A percentile compares a stretch with the other conserved stretches of the same genome.
These are phyloP conservation scores for Hephaestus fuliginosus DNA, from an alignment of 2,797 vertebrate genomes.

Conservation along the genomic window DNA sequence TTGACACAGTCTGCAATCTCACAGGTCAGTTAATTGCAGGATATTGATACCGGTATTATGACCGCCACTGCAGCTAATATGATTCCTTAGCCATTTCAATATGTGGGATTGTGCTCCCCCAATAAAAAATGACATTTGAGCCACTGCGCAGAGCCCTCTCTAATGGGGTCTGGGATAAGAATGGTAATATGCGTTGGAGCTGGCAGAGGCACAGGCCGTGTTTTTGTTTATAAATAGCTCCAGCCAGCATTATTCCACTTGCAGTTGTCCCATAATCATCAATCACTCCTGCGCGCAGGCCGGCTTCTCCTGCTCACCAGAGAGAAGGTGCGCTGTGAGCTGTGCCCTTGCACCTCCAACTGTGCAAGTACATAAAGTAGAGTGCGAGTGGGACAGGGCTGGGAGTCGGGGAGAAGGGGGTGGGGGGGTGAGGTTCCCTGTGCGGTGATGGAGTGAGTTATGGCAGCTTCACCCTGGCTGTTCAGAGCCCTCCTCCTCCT, in stretches of 20 bases:
- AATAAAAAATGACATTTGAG: conserved; percentile 73
- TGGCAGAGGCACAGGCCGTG: conserved; percentile 78
- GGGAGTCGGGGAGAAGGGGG: conserved; percentile 40
- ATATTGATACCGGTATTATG: conserved; percentile 75
- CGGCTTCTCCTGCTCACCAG: conserved; percentile 65
- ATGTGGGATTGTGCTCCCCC: conserved; percentile 62
- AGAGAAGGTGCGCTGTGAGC: conserved; percentile 68
- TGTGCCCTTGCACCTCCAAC: conserved; percentile 77
- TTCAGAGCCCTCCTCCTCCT: conserved; percentile 49
- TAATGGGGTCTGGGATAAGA: conserved; percentile 79
- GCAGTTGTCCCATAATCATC: conserved; percentile 86
- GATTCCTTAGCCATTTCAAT: conserved; percentile 66
- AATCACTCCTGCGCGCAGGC: conserved; percentile 78
- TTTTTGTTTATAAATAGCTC: conserved; percentile 89
- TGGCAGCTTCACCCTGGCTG: conserved; percentile 47
- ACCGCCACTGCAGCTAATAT: conserved; percentile 60
- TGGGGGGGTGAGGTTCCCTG: not conserved
- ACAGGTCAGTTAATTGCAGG: conserved; percentile 72
- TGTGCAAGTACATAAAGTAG: conserved; percentile 75
- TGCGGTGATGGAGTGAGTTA: conserved; percentile 67
- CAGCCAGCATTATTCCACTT: conserved; percentile 84
- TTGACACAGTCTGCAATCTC: conserved; percentile 55
- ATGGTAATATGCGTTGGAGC: conserved; percentile 73
- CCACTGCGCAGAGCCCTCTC: conserved; percentile 65
- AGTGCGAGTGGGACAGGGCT: conserved; percentile 55